These are phyloP conservation scores for Macrobrachium nipponense DNA, from an alignment of 1,140 invertebrate genomes.

Conservation along the genomic window DNA sequence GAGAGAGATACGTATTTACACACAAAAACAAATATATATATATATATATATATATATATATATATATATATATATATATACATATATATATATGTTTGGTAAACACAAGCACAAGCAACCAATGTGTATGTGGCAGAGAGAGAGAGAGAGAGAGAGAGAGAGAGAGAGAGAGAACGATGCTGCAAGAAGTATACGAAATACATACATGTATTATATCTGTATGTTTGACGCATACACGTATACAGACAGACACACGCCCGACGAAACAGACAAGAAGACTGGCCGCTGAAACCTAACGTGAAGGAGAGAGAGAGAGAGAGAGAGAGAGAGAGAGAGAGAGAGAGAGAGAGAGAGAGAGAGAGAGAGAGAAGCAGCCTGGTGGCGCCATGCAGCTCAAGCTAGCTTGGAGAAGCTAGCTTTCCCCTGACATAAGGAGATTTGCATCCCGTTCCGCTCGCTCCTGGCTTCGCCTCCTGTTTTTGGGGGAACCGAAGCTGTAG, in stretches of 20 bases:
- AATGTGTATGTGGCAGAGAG: not conserved
- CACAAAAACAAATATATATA: slow-evolving; percentile 21
- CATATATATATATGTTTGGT: slow-evolving; percentile 1
- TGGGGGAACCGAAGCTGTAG: no score
- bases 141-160: slow-evolving; percentile 18
- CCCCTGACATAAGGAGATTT: no score
- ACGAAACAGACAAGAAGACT: not conserved
- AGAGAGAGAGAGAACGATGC: slow-evolving; percentile 9
- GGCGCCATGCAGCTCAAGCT: no score
- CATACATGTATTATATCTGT: no score
- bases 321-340: slow-evolving; percentile 12
- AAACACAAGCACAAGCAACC: not conserved
- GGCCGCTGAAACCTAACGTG: not conserved
- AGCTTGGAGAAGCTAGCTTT: no score
- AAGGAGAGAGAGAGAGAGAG: not conserved
- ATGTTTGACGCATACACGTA: no score
- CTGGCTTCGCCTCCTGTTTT: no score
- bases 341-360: not conserved
- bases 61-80: slow-evolving; percentile 27
- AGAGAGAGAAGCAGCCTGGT: not conserved
- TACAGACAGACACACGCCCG: no score
- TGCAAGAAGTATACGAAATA: no score
- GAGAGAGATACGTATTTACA: no score
- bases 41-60: slow-evolving; percentile 30
- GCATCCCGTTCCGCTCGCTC: no score